Base-by-base conservation (phyloP, 2,113 vertebrate species). In the Ptyas mucosa region DNA sequence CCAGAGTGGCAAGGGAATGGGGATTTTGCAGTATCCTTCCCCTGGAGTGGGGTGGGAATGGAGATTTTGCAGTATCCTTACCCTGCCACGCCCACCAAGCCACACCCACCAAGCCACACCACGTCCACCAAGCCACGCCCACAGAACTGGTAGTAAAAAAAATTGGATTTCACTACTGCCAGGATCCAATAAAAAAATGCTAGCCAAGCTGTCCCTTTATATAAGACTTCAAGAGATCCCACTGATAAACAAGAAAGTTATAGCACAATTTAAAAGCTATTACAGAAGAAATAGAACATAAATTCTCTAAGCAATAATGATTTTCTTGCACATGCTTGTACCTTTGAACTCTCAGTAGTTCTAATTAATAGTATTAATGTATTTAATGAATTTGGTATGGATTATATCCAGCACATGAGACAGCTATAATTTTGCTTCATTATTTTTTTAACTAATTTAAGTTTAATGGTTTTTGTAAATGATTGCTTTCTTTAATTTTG, bases 381-480 rank as follows among this genome's bases (percentile, higher is more conserved):
- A 61, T 43, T 92, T n/a, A 92, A 89, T n/a, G 21, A n/a, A 89
- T 10, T 5, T 8, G 34, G 20, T 91, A 23, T 91, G n/a, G 49
- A 51, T 85, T 58, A 39, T 75, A 88, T 43, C 23, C 51, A 88
- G 51, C 43, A 75, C 29, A 53, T 34, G n/a, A 88, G 18, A 51
- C 51, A 26, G 8, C 46, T 64, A 55, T 88, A 81, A n/a, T 51
- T 85, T 87, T 93, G 43, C 87, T 92, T 92, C 57, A 75, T 57
- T 26, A 43, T 87, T 57, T 94, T 8, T 75, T 93, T 61, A 88
- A 5, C 1, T 43, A 6, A 91, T 97, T 94, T 93, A 95, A 96
- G 20, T 21, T 39, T 81, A 95, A 29, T 93, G 43, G 1, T 61
- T 51, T 23, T 52, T 94, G 0, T 91, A 93, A 96, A 95, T 10